A percentile compares a stretch with the other conserved stretches of the same genome.
Conservation (phyloP, 2,888 invertebrate species). For the Tetramorium bicarinatum region DNA sequence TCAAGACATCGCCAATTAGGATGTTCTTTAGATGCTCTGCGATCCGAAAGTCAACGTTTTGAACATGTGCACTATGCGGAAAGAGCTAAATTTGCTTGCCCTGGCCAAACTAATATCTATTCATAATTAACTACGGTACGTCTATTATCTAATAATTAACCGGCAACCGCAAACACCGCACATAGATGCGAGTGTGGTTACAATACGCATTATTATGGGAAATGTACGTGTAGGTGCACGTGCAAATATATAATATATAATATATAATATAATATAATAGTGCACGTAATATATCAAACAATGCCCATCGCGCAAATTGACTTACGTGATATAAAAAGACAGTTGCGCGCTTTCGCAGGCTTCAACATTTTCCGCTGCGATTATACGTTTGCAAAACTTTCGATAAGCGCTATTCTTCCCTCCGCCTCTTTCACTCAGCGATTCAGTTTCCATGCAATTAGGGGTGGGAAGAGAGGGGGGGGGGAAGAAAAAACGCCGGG, state of each 20-base stretch:
- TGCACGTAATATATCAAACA: neutral
- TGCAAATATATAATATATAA: conserved; percentile 12
- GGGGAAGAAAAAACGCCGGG: neutral
- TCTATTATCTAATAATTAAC: conserved; percentile 53
- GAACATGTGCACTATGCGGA: neutral
- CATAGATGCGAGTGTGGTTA: conserved; percentile 43
- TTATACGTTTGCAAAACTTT: neutral
- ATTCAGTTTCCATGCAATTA: conserved; percentile 1
- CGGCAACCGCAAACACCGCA: conserved; percentile 17
- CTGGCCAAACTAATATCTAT: conserved; percentile 36
- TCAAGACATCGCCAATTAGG: neutral
- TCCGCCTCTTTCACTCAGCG: neutral
- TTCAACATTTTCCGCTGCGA: neutral
- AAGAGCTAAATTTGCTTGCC: conserved; percentile 5
- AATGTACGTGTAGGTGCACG: neutral
- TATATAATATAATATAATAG: no score
- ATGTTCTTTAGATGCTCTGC: neutral
- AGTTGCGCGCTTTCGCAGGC: neutral
- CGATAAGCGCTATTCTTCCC: neutral
- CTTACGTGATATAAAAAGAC: neutral
- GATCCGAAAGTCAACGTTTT: neutral
- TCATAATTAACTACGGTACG: conserved; percentile 37
- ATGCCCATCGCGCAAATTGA: neutral
- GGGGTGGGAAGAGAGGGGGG: neutral
- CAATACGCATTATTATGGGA: conserved; percentile 41